Base-by-base conservation (phyloP, 64 coral and sea anemone genomes). In the Pachyseris speciosa region DNA sequence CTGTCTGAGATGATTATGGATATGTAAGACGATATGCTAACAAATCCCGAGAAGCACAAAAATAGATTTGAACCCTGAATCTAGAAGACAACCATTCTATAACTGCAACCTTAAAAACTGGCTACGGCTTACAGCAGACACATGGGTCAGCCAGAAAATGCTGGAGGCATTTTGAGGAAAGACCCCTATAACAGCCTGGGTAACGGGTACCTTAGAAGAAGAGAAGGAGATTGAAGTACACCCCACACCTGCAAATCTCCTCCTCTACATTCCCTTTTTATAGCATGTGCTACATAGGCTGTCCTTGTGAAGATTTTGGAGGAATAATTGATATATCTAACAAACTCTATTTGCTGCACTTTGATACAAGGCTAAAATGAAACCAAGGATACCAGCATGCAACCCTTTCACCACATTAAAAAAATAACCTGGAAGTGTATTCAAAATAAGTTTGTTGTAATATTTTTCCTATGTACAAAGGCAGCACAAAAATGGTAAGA, bases 61-160 rank as follows among this genome's bases (percentile, higher is more conserved):
- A 76, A 76, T 76, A 76, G 42, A 42, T 76, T 24, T 76, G 19
- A 28, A 76, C 43, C 40, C 73, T 32, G 15, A 76, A 30, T 76
- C 45, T 31, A 76, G 43, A 74, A 74, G 52, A 57, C 19, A 76
- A 76, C 42, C 48, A 75, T 48, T 28, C 44, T 7, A 15, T 16
- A 16, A 29, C n/a, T 50, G 11, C 51, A 31, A 37, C 27, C 27
- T 55, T 55, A 19, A 55, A 55, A 55, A 55, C 51, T n/a, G 51
- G 13, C 16, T 3, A 19, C 51, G 20, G 20, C 10, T 55, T 12
- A 55, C 51, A 55, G 51, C 51, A 55, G 51, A 16, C 8, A 55
- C 51, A 55, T 4, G 13, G 15, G 11, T 17, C 13, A 16, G 16
- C n/a, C n/a, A n/a, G n/a, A n/a, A n/a, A n/a, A n/a, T n/a, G n/a